Percentiles rank a stretch among this genome's conserved stretches.
Conservation (phyloP, 64 coral and sea anemone species). For the Montipora efflorescens region DNA sequence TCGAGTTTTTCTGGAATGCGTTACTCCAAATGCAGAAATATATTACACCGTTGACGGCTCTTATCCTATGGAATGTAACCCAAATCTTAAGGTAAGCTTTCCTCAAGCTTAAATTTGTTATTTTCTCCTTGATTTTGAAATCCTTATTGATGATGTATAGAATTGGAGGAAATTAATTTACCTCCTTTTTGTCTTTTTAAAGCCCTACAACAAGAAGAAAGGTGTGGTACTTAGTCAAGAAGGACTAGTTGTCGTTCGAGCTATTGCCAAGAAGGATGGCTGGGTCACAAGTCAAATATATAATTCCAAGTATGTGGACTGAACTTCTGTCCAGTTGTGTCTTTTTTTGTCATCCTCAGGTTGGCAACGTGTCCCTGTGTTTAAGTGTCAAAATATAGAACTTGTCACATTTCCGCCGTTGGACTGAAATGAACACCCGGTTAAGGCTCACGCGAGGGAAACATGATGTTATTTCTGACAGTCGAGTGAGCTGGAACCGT, state of each 20-base stretch:
- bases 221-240: constrained; percentile 52
- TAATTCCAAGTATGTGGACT: constrained; percentile 72
- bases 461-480: too few relatives aligned
- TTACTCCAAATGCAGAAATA: constrained; percentile 38
- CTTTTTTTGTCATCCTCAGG: background rate
- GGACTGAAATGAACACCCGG: too few relatives aligned
- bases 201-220: constrained; percentile 70
- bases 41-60: constrained; percentile 55
- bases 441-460: too few relatives aligned
- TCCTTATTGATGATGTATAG: background rate
- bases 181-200: background rate
- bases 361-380: too few relatives aligned
- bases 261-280: constrained; percentile 68
- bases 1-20: constrained; percentile 51
- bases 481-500: too few relatives aligned
- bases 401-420: too few relatives aligned
- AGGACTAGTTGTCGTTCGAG: constrained; percentile 76
- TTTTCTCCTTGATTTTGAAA: background rate
- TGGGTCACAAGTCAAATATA: constrained; percentile 80
- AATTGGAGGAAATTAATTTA: background rate
- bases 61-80: constrained; percentile 9
- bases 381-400: too few relatives aligned
- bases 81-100: background rate
- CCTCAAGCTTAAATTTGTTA: background rate
- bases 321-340: background rate